These are phyloP conservation scores for Zhuqinia jingwanae DNA, from an alignment of 2,888 invertebrate species.

Conservation along the genomic window DNA sequence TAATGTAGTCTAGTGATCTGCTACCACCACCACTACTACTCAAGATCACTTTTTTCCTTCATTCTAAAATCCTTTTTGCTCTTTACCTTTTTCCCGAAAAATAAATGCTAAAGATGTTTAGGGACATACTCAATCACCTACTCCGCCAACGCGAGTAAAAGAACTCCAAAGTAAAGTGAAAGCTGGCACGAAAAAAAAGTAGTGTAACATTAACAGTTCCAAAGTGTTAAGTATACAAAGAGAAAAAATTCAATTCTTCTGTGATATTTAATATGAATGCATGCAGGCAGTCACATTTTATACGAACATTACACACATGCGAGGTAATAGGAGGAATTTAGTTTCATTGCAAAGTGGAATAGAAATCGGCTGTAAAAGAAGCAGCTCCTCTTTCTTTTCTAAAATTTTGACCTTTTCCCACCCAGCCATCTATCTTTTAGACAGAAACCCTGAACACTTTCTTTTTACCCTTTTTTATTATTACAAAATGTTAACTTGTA, in stretches of 20 bases:
- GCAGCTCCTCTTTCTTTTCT: too few species aligned
- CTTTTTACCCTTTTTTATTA: not conserved
- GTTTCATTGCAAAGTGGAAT: too few species aligned
- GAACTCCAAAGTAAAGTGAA: constrained; percentile 2
- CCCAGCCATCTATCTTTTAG: not conserved
- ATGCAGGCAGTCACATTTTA: not conserved
- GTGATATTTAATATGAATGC: not conserved
- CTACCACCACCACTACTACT: not conserved
- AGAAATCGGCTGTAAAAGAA: too few species aligned
- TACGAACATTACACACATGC: not conserved
- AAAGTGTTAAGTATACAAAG: constrained; percentile 20
- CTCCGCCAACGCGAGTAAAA: not conserved
- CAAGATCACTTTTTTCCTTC: not conserved
- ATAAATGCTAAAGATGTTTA: too few species aligned
- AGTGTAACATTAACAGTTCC: too few species aligned
- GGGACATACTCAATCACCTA: too few species aligned
- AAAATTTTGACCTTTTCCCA: too few species aligned
- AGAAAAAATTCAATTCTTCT: not conserved
- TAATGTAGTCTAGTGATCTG: not conserved
- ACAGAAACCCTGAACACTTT: not conserved
- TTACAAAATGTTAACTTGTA: not conserved
- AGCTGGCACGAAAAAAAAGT: not conserved
- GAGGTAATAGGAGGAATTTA: too few species aligned
- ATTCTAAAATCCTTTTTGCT: not conserved
- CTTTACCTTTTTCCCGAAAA: not conserved